Percentiles rank a stretch among this genome's conserved stretches.
phyloP scores from a whole-genome alignment of 92 coral and sea anemone species.

The Actinostola sp. region DNA sequence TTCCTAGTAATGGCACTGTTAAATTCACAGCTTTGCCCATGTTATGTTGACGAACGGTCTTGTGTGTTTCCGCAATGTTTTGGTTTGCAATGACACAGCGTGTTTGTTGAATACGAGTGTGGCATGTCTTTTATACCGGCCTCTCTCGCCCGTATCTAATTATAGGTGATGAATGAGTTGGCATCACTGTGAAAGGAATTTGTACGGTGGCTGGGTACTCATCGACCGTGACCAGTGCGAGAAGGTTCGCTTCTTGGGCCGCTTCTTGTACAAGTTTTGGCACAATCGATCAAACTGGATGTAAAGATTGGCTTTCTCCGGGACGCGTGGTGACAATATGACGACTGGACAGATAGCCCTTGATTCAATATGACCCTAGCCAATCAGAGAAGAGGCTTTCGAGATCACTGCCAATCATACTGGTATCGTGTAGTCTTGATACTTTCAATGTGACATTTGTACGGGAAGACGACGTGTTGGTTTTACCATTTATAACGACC shows the following conservation, averaged over 20 bases:
- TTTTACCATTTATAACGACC: too few species aligned
- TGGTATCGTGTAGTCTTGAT: background rate
- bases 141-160: constrained; percentile 30
- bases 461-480: constrained; percentile 3
- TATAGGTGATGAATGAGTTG: constrained; percentile 35
- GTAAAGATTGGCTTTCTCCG: background rate
- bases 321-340: constrained; percentile 8
- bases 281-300: background rate
- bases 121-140: constrained; percentile 45
- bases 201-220: constrained; percentile 19
- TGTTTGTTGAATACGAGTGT: constrained; percentile 32
- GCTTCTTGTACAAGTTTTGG: constrained; percentile 2
- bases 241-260: constrained; percentile 22
- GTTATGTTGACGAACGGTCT: background rate
- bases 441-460: too few species aligned
- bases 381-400: background rate
- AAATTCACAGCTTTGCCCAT: constrained; percentile 41
- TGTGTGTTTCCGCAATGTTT: constrained; percentile 19
- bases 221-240: constrained; percentile 31
- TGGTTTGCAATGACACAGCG: constrained; percentile 40
- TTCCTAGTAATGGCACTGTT: constrained; percentile 30
- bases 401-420: background rate
- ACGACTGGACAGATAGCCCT: constrained; percentile 12
- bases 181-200: constrained; percentile 25
- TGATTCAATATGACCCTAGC: constrained; percentile 8